Evolutionary conservation across 2,113 vertebrate species (phyloP).

Genomic region (Procavia capensis): DNA sequence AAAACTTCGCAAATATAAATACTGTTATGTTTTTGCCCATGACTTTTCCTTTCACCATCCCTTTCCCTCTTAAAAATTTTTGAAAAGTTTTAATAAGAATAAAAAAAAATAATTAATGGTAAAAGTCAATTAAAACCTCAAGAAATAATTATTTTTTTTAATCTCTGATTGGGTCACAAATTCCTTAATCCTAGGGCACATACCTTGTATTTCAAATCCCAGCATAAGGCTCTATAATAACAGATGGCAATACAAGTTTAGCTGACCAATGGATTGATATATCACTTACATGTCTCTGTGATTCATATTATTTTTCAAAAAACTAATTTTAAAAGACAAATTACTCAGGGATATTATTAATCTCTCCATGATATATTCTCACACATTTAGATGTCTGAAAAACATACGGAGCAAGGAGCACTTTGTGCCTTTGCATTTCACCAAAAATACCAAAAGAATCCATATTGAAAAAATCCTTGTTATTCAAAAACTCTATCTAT

Average conservation of each 20-base stretch:
- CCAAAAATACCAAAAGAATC: neutral
- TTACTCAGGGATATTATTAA: neutral
- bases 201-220: neutral
- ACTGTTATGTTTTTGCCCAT: neutral
- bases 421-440: constrained; percentile 30
- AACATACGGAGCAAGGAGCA: neutral
- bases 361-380: neutral
- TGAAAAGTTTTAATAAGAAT: neutral
- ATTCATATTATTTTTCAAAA: constrained; percentile 41
- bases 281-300: neutral
- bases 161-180: neutral
- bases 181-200: neutral
- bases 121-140: neutral
- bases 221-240: neutral
- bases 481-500: neutral
- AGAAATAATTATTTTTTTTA: neutral
- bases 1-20: neutral
- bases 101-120: no score
- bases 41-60: neutral
- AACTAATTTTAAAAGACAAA: constrained; percentile 62
- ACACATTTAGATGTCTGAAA: constrained; percentile 33
- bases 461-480: neutral
- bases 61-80: neutral
- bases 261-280: neutral
- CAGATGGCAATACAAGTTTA: neutral